A percentile compares a stretch with the other conserved stretches of the same genome.
phyloP scores from a whole-genome alignment of 1,140 invertebrate genomes.

The Teleogryllus occipitalis region DNA sequence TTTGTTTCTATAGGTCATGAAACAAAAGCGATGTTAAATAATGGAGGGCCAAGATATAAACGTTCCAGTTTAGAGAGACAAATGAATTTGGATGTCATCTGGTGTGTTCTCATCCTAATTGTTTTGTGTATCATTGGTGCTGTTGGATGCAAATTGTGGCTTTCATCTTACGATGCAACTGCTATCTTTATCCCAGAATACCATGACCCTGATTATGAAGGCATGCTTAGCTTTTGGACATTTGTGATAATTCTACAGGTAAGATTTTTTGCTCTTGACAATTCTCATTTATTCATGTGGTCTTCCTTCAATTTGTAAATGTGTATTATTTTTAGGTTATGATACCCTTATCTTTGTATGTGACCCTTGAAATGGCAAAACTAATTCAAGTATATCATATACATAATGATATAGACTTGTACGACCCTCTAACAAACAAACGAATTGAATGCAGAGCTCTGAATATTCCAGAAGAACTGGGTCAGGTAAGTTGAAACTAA shows the following conservation, averaged over 20 bases:
- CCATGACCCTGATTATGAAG: conserved; percentile 60
- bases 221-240: conserved; percentile 86
- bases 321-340: conserved; percentile 59
- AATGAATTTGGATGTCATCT: conserved; percentile 94
- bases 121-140: conserved; percentile 87
- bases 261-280: conserved; percentile 61
- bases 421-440: conserved; percentile 73
- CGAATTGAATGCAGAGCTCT: conserved; percentile 88
- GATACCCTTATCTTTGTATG: conserved; percentile 94
- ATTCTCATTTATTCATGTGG: conserved; percentile 53
- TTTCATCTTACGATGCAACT: conserved; percentile 44
- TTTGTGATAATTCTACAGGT: conserved; percentile 92
- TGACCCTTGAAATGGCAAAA: conserved; percentile 95
- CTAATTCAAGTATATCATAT: conserved; percentile 94
- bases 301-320: background rate
- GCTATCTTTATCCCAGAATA: conserved; percentile 54
- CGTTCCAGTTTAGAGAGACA: conserved; percentile 82
- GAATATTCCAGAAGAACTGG: conserved; percentile 95
- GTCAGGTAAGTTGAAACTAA: conserved; percentile 50
- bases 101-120: conserved; percentile 89
- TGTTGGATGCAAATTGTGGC: conserved; percentile 79
- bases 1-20: conserved; percentile 65
- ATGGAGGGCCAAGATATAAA: conserved; percentile 92
- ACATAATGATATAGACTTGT: conserved; percentile 79
- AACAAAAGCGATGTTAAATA: conserved; percentile 97